A percentile compares a stretch with the other conserved stretches of the same genome.
phyloP scores from a whole-genome alignment of 2,888 invertebrate genomes.

The Trileptium ribeirensis region DNA sequence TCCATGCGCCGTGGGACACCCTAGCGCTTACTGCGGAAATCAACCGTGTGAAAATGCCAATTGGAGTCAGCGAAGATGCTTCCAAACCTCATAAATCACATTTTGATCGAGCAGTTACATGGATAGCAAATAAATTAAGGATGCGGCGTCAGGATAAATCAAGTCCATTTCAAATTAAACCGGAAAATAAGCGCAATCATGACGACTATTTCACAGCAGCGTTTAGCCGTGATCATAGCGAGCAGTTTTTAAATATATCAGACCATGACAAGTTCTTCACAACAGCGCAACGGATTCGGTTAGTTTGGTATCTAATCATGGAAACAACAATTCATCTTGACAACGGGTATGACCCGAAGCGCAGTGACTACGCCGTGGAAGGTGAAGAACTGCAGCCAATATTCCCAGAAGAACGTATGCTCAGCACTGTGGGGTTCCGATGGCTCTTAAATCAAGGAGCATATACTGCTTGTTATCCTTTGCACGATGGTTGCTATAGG shows the following conservation, averaged over 20 bases:
- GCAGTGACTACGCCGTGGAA: neutral
- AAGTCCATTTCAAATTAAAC: neutral
- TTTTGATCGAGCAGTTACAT: neutral
- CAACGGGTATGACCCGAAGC: neutral
- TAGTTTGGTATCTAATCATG: slow-evolving; percentile 22
- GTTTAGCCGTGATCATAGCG: slow-evolving; percentile 63
- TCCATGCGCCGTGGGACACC: slow-evolving; percentile 21
- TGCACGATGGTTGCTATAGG: slow-evolving; percentile 20
- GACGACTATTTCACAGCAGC: slow-evolving; percentile 69
- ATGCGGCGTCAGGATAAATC: neutral
- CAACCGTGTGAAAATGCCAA: slow-evolving; percentile 21
- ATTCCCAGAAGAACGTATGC: neutral
- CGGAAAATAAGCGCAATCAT: slow-evolving; percentile 48
- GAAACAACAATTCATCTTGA: slow-evolving; percentile 9
- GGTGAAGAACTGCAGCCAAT: neutral
- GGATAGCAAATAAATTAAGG: no score
- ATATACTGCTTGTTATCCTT: slow-evolving; percentile 15
- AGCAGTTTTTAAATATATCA: slow-evolving; percentile 13
- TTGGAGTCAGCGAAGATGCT: neutral
- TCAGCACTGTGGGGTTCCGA: slow-evolving; percentile 15
- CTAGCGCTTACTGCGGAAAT: slow-evolving; percentile 21
- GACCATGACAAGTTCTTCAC: slow-evolving; percentile 16
- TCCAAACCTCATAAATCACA: neutral
- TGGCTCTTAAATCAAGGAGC: slow-evolving; percentile 17
- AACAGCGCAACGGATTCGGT: slow-evolving; percentile 21